These are phyloP conservation scores for Drosophila melanica DNA, from an alignment of 1,140 invertebrate genomes.

Conservation along the genomic window DNA sequence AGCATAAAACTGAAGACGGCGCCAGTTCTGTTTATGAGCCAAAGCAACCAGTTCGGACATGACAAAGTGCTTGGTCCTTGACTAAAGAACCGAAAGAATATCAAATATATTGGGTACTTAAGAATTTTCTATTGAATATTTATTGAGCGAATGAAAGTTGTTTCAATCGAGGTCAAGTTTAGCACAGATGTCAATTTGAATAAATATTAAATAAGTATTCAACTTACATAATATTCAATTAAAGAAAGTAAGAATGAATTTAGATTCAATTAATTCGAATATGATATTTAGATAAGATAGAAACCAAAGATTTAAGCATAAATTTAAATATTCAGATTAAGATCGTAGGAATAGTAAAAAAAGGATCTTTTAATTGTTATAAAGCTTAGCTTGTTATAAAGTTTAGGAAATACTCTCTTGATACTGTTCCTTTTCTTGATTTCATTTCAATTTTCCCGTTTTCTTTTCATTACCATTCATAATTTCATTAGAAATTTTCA, in stretches of 20 bases:
- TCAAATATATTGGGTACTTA: neutral
- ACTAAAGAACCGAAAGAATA: neutral
- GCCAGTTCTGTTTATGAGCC: constrained; percentile 62
- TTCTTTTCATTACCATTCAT: neutral
- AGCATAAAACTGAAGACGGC: constrained; percentile 45
- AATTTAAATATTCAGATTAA: no score
- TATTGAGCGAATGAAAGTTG: neutral
- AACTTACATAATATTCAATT: no score
- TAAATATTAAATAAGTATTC: neutral
- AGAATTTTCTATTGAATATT: constrained; percentile 13
- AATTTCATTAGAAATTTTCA: constrained; percentile 1
- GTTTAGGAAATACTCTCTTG: neutral
- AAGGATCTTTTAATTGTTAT: no score
- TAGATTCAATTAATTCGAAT: no score
- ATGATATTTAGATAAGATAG: no score
- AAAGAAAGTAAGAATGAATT: no score
- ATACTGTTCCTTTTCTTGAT: neutral
- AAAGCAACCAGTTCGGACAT: constrained; percentile 26
- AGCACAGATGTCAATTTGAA: neutral
- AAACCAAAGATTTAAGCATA: no score
- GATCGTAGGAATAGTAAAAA: no score
- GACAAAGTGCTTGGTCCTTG: constrained; percentile 52
- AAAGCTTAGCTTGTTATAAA: neutral
- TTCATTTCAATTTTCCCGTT: neutral
- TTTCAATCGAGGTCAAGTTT: neutral